A percentile compares a stretch with the other conserved stretches of the same genome.
Evolutionary conservation across 1,140 invertebrate species (phyloP).

Genomic region (Hyposmocoma kahamanoa): DNA sequence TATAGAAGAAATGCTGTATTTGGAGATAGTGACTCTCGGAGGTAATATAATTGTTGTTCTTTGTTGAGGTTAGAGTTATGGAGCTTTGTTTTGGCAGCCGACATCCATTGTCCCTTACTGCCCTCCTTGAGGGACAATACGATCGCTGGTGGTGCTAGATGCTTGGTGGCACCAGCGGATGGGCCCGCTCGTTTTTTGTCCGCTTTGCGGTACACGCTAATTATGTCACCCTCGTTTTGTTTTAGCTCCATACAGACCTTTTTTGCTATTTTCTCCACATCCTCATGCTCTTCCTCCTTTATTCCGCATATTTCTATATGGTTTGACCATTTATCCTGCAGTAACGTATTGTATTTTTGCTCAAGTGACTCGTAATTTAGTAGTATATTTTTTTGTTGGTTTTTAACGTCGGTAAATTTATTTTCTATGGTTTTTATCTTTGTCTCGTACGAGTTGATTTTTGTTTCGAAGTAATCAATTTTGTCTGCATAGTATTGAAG

Average conservation of each 20-base stretch:
- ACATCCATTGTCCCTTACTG: neutral
- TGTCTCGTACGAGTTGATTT: neutral
- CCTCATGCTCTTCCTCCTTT: neutral
- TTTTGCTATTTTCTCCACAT: neutral
- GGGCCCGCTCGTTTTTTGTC: neutral
- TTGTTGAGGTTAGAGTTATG: neutral
- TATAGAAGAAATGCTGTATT: slow-evolving; percentile 4
- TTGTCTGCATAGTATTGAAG: slow-evolving; percentile 2
- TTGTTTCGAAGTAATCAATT: slow-evolving; percentile 5
- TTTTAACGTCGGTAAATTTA: neutral
- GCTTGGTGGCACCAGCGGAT: neutral
- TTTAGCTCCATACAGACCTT: neutral
- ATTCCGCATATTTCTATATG: slow-evolving; percentile 4
- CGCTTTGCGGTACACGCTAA: neutral
- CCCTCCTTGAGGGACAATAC: neutral
- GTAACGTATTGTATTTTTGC: slow-evolving; percentile 2
- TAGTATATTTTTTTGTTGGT: neutral
- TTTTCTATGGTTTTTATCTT: slow-evolving; percentile 3
- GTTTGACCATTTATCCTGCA: neutral
- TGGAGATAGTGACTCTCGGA: neutral
- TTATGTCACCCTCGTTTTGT: neutral
- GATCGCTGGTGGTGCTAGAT: neutral
- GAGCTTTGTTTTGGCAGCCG: neutral
- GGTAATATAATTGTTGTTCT: neutral
- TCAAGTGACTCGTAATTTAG: slow-evolving; percentile 1